Percentiles rank a stretch among this genome's conserved stretches.
These are phyloP conservation scores for Acanthis flammea DNA, from an alignment of 2,797 vertebrate species.

Conservation along the genomic window DNA sequence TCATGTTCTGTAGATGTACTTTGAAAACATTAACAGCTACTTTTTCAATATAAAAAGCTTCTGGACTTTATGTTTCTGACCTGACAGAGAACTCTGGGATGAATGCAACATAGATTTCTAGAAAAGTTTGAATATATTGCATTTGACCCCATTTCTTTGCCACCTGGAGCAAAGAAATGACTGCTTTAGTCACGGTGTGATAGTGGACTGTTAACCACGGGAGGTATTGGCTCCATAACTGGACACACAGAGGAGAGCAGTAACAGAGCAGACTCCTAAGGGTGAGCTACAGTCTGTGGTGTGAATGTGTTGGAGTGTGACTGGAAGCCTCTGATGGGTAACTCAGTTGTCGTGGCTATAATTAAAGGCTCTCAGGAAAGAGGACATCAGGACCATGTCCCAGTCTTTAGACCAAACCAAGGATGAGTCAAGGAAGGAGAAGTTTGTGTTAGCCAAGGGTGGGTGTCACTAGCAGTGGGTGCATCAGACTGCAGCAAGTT, in stretches of 20 bases:
- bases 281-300: neutral
- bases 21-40: neutral
- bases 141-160: neutral
- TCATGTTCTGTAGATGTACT: neutral
- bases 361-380: neutral
- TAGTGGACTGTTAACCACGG: neutral
- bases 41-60: neutral
- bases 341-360: neutral
- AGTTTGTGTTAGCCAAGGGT: neutral
- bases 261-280: neutral
- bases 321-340: neutral
- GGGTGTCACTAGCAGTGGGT: neutral
- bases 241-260: neutral
- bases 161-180: neutral
- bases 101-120: neutral
- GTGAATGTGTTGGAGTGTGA: neutral
- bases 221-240: neutral
- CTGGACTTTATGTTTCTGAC: neutral
- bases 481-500: neutral
- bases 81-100: neutral
- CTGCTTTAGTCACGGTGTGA: neutral
- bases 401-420: neutral
- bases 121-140: neutral
- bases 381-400: neutral
- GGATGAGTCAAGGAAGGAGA: neutral